Evolutionary conservation across 2,888 invertebrate species (phyloP), one percentile per base, ranked within the genome.

Genomic region (Parelbella ahira): DNA sequence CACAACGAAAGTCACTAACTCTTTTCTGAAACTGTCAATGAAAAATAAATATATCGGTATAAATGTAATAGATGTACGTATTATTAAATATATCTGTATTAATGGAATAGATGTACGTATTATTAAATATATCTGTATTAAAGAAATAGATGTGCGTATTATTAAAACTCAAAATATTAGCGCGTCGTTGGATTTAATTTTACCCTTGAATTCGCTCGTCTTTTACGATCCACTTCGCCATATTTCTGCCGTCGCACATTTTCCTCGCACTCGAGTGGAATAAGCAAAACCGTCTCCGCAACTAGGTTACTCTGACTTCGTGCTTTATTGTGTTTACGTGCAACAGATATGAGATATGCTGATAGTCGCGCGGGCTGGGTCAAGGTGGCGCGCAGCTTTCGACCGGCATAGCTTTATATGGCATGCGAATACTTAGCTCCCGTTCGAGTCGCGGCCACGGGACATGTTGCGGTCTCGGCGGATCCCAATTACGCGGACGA

Each of bases 271-370:
- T 47, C 73, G 71, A 67, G 58, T 59, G 56, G 79, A 80, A 82
- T 81, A 67, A 73, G 69, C 68, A 80, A 80, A 74, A 64, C 58
- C 54, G 50, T 53, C 48, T 47, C 57, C 62, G 63, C 70, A 83
- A 70, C 72, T 84, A 80, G 83, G 84, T 82, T 84, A 83, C 66
- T 65, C 64, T 57, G 77, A 59, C 68, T 72, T 67, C 58, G 71
- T 78, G 76, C 70, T 84, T 86, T 83, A 86, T 87, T 86, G 77
- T 83, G 63, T 81, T 77, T 83, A 84, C 86, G 86, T 86, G 86
- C 75, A 68, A 70, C 72, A 76, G 80, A 83, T 83, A 81, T 79
- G 75, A 80, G 81, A 81, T 79, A 44, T 51, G 53, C 49, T 49
- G 51, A 80, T 68, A 69, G 34, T 70, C 70, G 73, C 59, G 63